phyloP scores from a whole-genome alignment of 1,140 invertebrate genomes.

The Drosophila kurseongensis region DNA sequence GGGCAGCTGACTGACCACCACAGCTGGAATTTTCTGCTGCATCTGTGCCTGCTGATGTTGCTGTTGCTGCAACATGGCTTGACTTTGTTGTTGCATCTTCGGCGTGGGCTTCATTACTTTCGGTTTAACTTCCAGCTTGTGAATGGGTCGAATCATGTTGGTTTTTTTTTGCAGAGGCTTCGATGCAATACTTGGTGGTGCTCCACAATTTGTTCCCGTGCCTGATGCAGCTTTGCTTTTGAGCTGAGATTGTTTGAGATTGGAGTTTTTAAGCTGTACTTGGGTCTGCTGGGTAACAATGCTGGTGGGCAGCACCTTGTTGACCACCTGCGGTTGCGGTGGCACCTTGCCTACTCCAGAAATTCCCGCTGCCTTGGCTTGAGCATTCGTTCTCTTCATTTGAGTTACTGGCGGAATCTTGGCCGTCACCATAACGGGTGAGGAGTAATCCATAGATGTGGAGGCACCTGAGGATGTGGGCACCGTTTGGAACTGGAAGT shows the following conservation, averaged over 20 bases:
- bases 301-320: conserved; percentile 75
- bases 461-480: conserved; percentile 27
- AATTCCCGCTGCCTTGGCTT: conserved; percentile 32
- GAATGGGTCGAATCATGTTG: conserved; percentile 74
- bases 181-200: conserved; percentile 68
- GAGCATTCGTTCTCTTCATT: conserved; percentile 48
- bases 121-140: conserved; percentile 79
- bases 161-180: conserved; percentile 74
- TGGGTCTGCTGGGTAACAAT: conserved; percentile 57
- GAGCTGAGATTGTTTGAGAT: conserved; percentile 29
- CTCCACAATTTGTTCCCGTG: conserved; percentile 61
- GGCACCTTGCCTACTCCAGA: conserved; percentile 64
- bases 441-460: conserved; percentile 41
- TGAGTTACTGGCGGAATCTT: conserved; percentile 70
- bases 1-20: conserved; percentile 26
- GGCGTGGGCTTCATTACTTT: conserved; percentile 72
- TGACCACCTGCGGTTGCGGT: conserved; percentile 73
- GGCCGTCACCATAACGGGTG: conserved; percentile 65
- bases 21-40: conserved; percentile 18
- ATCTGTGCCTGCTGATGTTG: conserved; percentile 22
- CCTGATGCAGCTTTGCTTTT: conserved; percentile 37
- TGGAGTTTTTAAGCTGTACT: conserved; percentile 25
- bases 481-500: conserved; percentile 64
- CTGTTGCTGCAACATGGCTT: conserved; percentile 33
- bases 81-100: conserved; percentile 41